phyloP scores from a whole-genome alignment of 1,140 invertebrate genomes.

The Lasioglossum baleicum region DNA sequence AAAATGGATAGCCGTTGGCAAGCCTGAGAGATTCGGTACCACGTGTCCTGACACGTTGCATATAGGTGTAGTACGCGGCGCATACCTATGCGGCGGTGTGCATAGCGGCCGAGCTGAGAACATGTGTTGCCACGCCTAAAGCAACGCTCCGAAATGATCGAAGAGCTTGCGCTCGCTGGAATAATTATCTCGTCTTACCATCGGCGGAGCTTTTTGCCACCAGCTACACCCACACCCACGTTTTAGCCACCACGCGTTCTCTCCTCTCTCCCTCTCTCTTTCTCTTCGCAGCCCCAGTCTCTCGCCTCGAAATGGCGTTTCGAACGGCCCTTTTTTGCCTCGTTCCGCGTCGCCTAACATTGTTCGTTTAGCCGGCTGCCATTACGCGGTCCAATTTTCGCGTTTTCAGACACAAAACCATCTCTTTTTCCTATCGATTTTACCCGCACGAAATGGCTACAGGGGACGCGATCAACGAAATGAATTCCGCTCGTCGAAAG shows the following conservation, averaged over 20 bases:
- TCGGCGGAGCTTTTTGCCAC: constrained; percentile 53
- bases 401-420: not conserved
- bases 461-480: not conserved
- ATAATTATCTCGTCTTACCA: constrained; percentile 67
- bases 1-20: constrained; percentile 71
- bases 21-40: constrained; percentile 70
- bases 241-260: not conserved
- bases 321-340: not conserved
- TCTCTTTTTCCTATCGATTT: constrained; percentile 3
- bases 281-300: too few species aligned
- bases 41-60: constrained; percentile 76
- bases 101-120: constrained; percentile 69
- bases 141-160: constrained; percentile 69
- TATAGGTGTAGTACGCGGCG: constrained; percentile 72
- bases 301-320: not conserved
- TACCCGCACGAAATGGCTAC: not conserved
- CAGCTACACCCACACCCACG: constrained; percentile 14
- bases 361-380: not conserved
- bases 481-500: not conserved
- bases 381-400: constrained; percentile 12
- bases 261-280: not conserved
- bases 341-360: not conserved
- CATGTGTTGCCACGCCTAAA: constrained; percentile 73
- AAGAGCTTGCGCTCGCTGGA: constrained; percentile 58
- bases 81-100: constrained; percentile 61